Evolutionary conservation across 1,140 invertebrate genomes (phyloP), one percentile per base, ranked within the genome.

Genomic region (Magallana gigas): DNA sequence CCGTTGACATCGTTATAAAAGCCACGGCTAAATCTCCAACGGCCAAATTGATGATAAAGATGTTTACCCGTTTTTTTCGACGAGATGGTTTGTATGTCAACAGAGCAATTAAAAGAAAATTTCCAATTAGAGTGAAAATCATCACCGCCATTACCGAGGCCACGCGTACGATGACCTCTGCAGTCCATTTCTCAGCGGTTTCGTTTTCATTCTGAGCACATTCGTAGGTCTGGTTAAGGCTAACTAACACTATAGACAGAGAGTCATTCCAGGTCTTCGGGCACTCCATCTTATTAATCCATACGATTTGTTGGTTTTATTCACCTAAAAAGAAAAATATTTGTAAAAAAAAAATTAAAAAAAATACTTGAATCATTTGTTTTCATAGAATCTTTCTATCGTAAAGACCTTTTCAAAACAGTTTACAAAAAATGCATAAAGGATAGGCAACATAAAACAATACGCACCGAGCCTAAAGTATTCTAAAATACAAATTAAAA

Each of bases 1-100:
- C 95, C 0, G 94, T 94, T 12, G 94, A 94, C 95, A 95, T 95
- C 1, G 95, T 95, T n/a, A 95, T 93, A 48, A 92, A 90, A 57
- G 94, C 94, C 5, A 95, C 94, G 4, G 94, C 94, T 36, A 95
- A 90, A 90, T 95, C 95, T 4, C 95, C 95, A 59, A 95, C 91
- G 18, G 95, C 95, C 58, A 95, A 90, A 88, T 95, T 94, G 1
- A 95, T 88, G 36, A 95, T 94, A 88, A 95, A 95, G 11, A 94
- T 91, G 81, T 93, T 93, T 1, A 94, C 93, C 14, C 94, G 88
- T 7, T 91, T 91, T 7, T 92, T 88, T 56, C 93, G 85, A 23
- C 86, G 88, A 57, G 90, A 91, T 59, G 87, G 84, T 86, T 93
- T 92, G 85, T 93, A 93, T 56, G 93, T 88, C 0, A 94, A 85